Conservation (phyloP, 2,113 vertebrate species). For the Semicossyphus pulcher region DNA sequence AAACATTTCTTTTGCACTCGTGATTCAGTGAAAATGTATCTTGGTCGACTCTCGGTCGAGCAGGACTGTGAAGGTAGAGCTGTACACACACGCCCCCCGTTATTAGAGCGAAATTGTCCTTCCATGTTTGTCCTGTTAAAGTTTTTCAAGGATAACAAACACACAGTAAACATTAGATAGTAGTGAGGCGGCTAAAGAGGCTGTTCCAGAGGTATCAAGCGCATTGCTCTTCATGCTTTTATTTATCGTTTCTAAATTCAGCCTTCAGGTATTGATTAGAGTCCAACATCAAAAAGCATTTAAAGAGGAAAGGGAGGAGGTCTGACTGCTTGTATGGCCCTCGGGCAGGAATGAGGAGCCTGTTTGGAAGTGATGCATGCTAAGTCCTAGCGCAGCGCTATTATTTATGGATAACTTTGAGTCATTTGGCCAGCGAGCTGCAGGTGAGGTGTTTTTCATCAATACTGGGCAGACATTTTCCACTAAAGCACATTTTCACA, state of each 20-base stretch:
- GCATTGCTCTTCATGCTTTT: slow-evolving; percentile 58
- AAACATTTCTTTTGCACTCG: too few species aligned
- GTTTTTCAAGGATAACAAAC: background rate
- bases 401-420: slow-evolving; percentile 70
- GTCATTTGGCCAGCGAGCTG: slow-evolving; percentile 63
- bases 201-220: slow-evolving; percentile 42
- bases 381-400: slow-evolving; percentile 56
- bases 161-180: background rate
- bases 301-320: slow-evolving; percentile 70
- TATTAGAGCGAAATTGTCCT: background rate
- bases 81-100: background rate
- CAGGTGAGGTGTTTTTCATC: slow-evolving; percentile 56
- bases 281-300: slow-evolving; percentile 76
- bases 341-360: slow-evolving; percentile 61
- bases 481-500: slow-evolving; percentile 30
- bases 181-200: slow-evolving; percentile 17
- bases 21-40: too few species aligned
- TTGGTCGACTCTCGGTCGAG: too few species aligned
- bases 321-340: slow-evolving; percentile 69
- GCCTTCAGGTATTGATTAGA: slow-evolving; percentile 81
- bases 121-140: background rate
- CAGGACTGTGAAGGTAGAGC: background rate
- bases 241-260: slow-evolving; percentile 77
- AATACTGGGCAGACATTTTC: slow-evolving; percentile 15
- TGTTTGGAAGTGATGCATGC: slow-evolving; percentile 71